These are phyloP conservation scores for Lophura nycthemera DNA, from an alignment of 2,113 vertebrate species.

Conservation along the genomic window DNA sequence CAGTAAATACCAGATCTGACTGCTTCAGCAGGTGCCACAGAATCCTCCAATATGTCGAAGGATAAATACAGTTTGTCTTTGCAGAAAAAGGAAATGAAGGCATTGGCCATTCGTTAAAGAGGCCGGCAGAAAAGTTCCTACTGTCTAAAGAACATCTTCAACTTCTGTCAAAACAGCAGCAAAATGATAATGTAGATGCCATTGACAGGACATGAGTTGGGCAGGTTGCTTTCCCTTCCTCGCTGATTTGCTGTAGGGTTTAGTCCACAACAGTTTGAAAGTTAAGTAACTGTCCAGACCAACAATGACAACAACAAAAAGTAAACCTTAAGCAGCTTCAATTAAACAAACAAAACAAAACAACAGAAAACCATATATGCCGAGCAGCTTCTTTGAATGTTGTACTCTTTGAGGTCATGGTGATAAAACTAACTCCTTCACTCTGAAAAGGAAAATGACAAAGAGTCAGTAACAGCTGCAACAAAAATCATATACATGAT, in stretches of 20 bases:
- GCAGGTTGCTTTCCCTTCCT: slow-evolving; percentile 65
- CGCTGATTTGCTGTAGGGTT: slow-evolving; percentile 18
- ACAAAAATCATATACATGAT: not conserved
- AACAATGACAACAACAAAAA: slow-evolving; percentile 51
- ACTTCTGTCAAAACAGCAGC: slow-evolving; percentile 60
- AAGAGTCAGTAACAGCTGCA: not conserved
- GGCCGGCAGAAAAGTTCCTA: slow-evolving; percentile 38
- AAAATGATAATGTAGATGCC: slow-evolving; percentile 41
- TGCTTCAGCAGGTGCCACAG: slow-evolving; percentile 60
- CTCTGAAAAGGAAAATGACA: slow-evolving; percentile 76
- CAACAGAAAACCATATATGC: slow-evolving; percentile 3
- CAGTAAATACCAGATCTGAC: slow-evolving; percentile 76
- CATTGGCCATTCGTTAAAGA: slow-evolving; percentile 41
- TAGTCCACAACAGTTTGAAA: slow-evolving; percentile 53
- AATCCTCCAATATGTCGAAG: slow-evolving; percentile 66
- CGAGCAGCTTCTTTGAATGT: slow-evolving; percentile 64
- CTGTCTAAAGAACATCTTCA: slow-evolving; percentile 47
- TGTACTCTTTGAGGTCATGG: slow-evolving; percentile 53
- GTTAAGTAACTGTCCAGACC: slow-evolving; percentile 27
- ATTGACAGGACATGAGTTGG: slow-evolving; percentile 31
- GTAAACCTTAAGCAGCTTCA: slow-evolving; percentile 77
- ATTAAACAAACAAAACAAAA: not conserved
- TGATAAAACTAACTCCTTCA: slow-evolving; percentile 70
- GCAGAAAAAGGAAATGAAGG: slow-evolving; percentile 60
- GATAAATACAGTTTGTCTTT: slow-evolving; percentile 66